Percentiles rank a stretch among this genome's conserved stretches.
Evolutionary conservation across 2,797 vertebrate genomes (phyloP).

Genomic region (Knipowitschia caucasica): DNA sequence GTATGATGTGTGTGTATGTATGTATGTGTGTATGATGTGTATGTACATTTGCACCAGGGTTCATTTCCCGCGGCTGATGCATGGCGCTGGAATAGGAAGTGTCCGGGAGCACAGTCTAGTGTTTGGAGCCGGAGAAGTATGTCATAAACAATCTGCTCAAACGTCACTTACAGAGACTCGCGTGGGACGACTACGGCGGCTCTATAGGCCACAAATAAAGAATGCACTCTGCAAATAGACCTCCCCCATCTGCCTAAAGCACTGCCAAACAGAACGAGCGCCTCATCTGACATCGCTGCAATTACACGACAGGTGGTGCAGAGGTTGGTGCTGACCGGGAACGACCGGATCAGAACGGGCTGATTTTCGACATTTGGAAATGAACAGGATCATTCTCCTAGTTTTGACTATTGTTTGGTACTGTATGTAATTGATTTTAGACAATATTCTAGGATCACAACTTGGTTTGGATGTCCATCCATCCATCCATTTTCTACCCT

Average conservation of each 20-base stretch:
- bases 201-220: conserved; percentile 57
- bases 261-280: conserved; percentile 50
- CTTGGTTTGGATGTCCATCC: too few relatives aligned
- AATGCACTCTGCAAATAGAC: conserved; percentile 62
- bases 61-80: conserved; percentile 37
- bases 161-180: conserved; percentile 67
- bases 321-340: conserved; percentile 17
- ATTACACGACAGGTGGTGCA: conserved; percentile 46
- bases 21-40: conserved; percentile 1
- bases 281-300: conserved; percentile 44
- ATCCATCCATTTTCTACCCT: too few relatives aligned
- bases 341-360: conserved; percentile 19
- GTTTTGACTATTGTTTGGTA: too few relatives aligned
- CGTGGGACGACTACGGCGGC: conserved; percentile 60
- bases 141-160: conserved; percentile 75
- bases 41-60: conserved; percentile 11
- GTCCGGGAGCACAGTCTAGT: conserved; percentile 64
- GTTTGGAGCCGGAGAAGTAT: conserved; percentile 66
- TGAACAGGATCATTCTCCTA: too few relatives aligned
- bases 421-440: too few relatives aligned
- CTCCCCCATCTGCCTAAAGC: conserved; percentile 59
- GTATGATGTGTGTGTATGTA: not conserved
- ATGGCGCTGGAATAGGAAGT: conserved; percentile 59
- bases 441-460: too few relatives aligned
- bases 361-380: conserved; percentile 40